These are phyloP conservation scores for Labeo rohita DNA, from an alignment of 2,113 vertebrate species.

Conservation along the genomic window DNA sequence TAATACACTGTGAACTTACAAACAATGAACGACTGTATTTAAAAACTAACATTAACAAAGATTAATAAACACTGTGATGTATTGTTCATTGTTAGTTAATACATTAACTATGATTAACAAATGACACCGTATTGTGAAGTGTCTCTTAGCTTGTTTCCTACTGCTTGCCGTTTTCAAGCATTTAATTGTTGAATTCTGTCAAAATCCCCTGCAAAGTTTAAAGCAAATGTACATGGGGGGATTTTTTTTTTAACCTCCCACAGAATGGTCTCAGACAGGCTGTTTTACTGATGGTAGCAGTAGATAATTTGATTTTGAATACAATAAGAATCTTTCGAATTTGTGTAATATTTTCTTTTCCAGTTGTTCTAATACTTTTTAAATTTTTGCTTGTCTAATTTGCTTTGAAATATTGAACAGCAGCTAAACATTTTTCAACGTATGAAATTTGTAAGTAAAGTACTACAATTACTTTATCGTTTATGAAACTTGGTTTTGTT, in stretches of 20 bases:
- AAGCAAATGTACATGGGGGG: slow-evolving; percentile 21
- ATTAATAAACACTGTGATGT: too few species aligned
- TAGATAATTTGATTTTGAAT: neutral
- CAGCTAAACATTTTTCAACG: neutral
- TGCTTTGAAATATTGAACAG: neutral
- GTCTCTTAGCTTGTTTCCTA: neutral
- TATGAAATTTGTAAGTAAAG: neutral
- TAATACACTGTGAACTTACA: too few species aligned
- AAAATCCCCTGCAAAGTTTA: neutral
- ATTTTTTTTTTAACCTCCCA: slow-evolving; percentile 19
- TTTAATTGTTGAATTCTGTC: neutral
- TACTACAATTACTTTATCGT: neutral
- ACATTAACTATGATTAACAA: too few species aligned
- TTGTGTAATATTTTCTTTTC: neutral
- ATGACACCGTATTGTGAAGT: too few species aligned
- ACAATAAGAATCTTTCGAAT: neutral
- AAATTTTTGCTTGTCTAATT: neutral
- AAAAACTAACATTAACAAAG: too few species aligned
- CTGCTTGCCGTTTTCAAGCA: neutral
- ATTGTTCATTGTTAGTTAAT: too few species aligned
- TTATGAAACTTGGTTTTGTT: slow-evolving; percentile 46
- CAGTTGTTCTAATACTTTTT: neutral
- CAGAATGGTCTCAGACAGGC: neutral
- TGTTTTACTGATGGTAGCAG: neutral
- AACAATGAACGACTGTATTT: too few species aligned